Evolutionary conservation across 2,113 vertebrate genomes (phyloP).

Genomic region (Cygnus atratus): DNA sequence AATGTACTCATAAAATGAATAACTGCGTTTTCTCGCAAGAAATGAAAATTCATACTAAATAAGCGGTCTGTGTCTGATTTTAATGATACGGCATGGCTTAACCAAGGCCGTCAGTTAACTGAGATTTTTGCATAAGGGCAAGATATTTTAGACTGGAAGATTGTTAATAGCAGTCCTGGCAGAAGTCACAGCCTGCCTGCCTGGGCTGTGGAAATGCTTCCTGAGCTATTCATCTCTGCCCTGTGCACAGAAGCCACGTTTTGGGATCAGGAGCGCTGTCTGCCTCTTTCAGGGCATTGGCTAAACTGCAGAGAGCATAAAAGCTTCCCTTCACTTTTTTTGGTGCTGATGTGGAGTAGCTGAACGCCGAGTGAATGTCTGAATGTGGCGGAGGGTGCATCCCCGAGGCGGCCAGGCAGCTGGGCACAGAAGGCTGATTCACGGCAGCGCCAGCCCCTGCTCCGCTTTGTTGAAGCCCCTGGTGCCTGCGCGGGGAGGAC

Average conservation of each 20-base stretch:
- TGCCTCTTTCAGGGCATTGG: not conserved
- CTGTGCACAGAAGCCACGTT: rapidly evolving
- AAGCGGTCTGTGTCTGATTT: not conserved
- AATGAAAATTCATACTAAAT: not conserved
- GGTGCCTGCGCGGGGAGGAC: not conserved
- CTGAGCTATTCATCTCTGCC: not conserved
- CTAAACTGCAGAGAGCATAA: not conserved
- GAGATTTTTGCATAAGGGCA: not conserved
- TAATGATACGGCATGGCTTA: not conserved
- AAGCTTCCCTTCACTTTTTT: not conserved
- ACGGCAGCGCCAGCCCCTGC: not conserved
- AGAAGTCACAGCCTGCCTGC: rapidly evolving
- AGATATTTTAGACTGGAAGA: not conserved
- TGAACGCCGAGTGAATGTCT: not conserved
- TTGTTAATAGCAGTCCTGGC: not conserved
- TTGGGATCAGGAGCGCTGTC: not conserved
- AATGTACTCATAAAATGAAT: not conserved
- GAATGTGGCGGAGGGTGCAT: not conserved
- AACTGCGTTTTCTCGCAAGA: not conserved
- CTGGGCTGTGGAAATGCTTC: not conserved
- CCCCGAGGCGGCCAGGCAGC: not conserved
- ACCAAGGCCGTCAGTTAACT: not conserved
- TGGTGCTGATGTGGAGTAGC: not conserved
- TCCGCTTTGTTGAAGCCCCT: not conserved
- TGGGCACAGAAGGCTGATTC: slow-evolving; percentile 53